Base-by-base conservation (phyloP, 2,797 vertebrate species). In the Thalassophryne amazonica region DNA sequence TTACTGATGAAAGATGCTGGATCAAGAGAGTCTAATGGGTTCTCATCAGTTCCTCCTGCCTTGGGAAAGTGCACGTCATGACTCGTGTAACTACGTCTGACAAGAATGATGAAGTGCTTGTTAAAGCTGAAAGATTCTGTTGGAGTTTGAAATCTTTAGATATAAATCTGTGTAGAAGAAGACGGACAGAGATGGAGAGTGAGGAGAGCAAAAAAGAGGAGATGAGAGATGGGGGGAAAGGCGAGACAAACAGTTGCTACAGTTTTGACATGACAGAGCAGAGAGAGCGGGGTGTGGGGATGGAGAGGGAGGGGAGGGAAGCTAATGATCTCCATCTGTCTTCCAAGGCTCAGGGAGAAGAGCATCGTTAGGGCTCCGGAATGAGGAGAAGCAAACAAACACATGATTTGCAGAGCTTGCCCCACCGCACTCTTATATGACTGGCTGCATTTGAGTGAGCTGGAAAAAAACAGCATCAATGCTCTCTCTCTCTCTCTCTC, bases 281-380 rank as follows among this genome's bases (percentile, higher is more conserved):
- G 20, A 50, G 51, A 30, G 47, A 16, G 33, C 3, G 10, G 21
- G 28, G 13, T 6, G 5, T 35, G 38, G 29, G 16, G 34, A 38
- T 29, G 12, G 16, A 7, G 54, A 33, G 40, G 20, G 27, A 46
- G 33, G 70, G 31, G 64, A 69, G 60, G 27, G 68, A 36, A 69
- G 67, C 61, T 84, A 85, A 88, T 84, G 78, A 81, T 85, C 65
- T 73, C 79, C 75, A 86, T 87, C 81, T 87, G 76, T 85, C 80
- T 86, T 71, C 46, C 66, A 68, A 60, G 57, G 64, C 69, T 62
- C 40, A 43, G 57, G 58, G 51, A 76, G 75, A 60, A 27, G 71
- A 78, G 63, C 64, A 48, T 76, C 62, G 58, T 78, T 74, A 63
- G 66, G 58, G 43, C 78, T 80, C 75, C 75, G 62, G 70, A 77